Base-by-base conservation (phyloP, 23 tunicate genomes). In the Styela plicata region DNA sequence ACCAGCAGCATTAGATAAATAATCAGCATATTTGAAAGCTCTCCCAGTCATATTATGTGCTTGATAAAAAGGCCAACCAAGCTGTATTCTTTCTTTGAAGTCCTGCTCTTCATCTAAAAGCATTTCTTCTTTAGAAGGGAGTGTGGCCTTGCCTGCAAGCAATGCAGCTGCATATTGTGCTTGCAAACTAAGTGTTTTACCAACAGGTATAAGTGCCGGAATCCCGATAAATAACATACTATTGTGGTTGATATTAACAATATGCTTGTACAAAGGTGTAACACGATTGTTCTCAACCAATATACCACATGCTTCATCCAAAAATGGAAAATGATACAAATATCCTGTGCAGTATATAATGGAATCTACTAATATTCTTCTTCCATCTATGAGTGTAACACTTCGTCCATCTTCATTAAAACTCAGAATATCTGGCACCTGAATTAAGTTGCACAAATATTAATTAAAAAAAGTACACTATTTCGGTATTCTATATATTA, bases 271-370 rank as follows among this genome's bases (percentile, higher is more conserved):
- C 66, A 92, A 31, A 3, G 87, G 91, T 31, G 88, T 79, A 1
- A 92, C 73, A 23, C 89, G 74, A 62, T 74, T 84, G 24, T 77
- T 24, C 0, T 74, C 79, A 53, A 34, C 53, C 26, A 64, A 34
- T 17, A 87, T 66, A 32, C 84, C 31, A 28, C 66, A 25, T 13
- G 34, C 62, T 63, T 70, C 73, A 70, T 90, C 90, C 33, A 92
- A 63, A 65, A 92, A 92, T 26, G 97, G 91, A 79, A 86, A 92
- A 52, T 74, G 34, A 31, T 69, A 92, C 7, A 74, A 36, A 65
- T 86, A 92, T 63, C 97, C 97, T 22, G 97, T 92, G 63, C 91
- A 86, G 53, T 70, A 87, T 71, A 92, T 84, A 22, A 92, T 67
- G 1, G 82, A 26, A 80, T 87, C 89, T 27, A 90, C 86, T 3